These are phyloP conservation scores for Hipposideros armiger DNA, from an alignment of 2,113 vertebrate species.

Conservation along the genomic window DNA sequence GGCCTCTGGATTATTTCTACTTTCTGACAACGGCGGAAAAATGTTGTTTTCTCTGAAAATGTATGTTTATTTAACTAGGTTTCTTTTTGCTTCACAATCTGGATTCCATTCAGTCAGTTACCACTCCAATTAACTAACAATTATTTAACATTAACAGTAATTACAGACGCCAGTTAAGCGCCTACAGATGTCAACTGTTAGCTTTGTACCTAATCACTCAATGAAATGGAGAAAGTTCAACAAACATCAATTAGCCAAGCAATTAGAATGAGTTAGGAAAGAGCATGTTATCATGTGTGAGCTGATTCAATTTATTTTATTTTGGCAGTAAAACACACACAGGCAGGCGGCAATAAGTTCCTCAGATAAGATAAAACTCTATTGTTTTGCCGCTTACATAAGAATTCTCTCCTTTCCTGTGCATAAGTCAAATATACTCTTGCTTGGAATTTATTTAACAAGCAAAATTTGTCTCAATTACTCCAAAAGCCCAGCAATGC, in stretches of 20 bases:
- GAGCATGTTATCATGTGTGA: conserved; percentile 91
- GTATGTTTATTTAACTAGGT: conserved; percentile 91
- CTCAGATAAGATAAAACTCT: conserved; percentile 89
- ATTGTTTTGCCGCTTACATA: conserved; percentile 87
- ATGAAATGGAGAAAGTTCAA: conserved; percentile 95
- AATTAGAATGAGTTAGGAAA: conserved; percentile 94
- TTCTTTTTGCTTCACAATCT: conserved; percentile 89
- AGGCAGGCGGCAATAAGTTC: conserved; percentile 86
- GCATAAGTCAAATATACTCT: conserved; percentile 77
- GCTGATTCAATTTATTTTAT: conserved; percentile 93
- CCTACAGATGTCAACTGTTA: conserved; percentile 96
- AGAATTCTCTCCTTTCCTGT: conserved; percentile 76
- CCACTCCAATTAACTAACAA: conserved; percentile 97
- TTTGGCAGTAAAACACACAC: conserved; percentile 91
- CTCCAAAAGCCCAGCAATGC: conserved; percentile 73
- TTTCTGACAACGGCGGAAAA: conserved; percentile 86
- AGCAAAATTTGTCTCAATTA: conserved; percentile 77
- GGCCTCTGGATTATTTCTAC: conserved; percentile 81
- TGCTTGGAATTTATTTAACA: conserved; percentile 85
- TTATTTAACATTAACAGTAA: conserved; percentile 98
- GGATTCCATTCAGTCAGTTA: conserved; percentile 93
- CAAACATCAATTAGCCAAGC: conserved; percentile 94
- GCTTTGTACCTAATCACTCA: conserved; percentile 95
- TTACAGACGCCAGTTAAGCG: conserved; percentile 94
- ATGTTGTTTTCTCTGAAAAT: conserved; percentile 89